Conservation (phyloP, 2,888 invertebrate species). For the Caenorhabditis uteleia region DNA sequence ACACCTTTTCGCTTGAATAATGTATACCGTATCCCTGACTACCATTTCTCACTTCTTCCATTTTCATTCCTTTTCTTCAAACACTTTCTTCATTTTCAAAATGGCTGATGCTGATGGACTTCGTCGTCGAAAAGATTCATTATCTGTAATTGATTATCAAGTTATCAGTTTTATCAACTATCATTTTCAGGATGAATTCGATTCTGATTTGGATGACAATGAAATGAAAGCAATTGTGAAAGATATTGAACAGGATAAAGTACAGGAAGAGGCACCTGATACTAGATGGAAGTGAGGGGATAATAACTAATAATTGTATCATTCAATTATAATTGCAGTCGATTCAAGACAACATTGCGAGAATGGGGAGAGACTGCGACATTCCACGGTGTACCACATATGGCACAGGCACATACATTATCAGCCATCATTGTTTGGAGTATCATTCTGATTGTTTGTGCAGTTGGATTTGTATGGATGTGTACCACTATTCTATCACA, state of each 20-base stretch:
- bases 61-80: too few species aligned
- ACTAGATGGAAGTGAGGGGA: conserved; percentile 40
- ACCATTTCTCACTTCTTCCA: too few species aligned
- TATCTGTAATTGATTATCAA: conserved; percentile 17
- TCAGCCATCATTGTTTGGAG: conserved; percentile 49
- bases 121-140: conserved; percentile 25
- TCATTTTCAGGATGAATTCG: conserved; percentile 38
- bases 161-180: neutral
- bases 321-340: conserved; percentile 37
- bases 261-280: conserved; percentile 29
- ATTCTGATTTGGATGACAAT: conserved; percentile 42
- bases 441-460: conserved; percentile 48
- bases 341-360: conserved; percentile 44
- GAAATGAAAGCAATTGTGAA: conserved; percentile 51
- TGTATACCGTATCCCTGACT: too few species aligned
- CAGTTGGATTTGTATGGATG: conserved; percentile 52
- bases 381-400: conserved; percentile 57
- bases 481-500: conserved; percentile 48
- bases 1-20: too few species aligned
- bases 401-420: conserved; percentile 48
- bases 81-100: neutral
- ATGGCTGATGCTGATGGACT: conserved; percentile 17
- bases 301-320: neutral
- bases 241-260: conserved; percentile 54
- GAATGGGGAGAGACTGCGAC: conserved; percentile 56